phyloP scores from a whole-genome alignment of 1,140 invertebrate species.

The Gerris buenoi region DNA sequence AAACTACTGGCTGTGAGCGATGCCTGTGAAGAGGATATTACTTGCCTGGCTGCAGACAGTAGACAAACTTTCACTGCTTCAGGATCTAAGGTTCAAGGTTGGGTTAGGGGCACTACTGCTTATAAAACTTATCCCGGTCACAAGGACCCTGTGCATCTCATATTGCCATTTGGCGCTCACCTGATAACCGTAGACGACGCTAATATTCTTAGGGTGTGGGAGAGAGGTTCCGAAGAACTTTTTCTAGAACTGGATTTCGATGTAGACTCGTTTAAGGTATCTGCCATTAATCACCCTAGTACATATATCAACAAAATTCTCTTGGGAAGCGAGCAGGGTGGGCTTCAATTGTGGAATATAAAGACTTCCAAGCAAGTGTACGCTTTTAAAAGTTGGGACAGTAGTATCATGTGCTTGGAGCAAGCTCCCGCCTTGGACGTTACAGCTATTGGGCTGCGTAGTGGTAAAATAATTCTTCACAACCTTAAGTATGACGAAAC shows the following conservation, averaged over 20 bases:
- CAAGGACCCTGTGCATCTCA: slow-evolving; percentile 45
- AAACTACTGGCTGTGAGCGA: slow-evolving; percentile 67
- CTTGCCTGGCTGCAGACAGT: slow-evolving; percentile 59
- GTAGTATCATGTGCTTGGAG: slow-evolving; percentile 52
- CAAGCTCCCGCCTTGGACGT: slow-evolving; percentile 81
- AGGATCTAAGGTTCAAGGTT: slow-evolving; percentile 63
- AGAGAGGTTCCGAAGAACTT: slow-evolving; percentile 57
- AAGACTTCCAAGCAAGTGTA: slow-evolving; percentile 61
- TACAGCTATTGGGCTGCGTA: slow-evolving; percentile 65
- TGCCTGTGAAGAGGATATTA: slow-evolving; percentile 66
- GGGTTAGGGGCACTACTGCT: slow-evolving; percentile 72
- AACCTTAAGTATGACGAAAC: slow-evolving; percentile 78
- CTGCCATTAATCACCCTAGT: slow-evolving; percentile 66
- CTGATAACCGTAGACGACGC: slow-evolving; percentile 70
- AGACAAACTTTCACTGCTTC: slow-evolving; percentile 70
- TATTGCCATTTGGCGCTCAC: slow-evolving; percentile 77
- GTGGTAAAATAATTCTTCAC: slow-evolving; percentile 71
- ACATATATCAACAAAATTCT: slow-evolving; percentile 92
- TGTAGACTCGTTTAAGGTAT: slow-evolving; percentile 55
- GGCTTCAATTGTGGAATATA: slow-evolving; percentile 82
- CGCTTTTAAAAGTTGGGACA: slow-evolving; percentile 63
- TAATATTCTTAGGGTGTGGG: slow-evolving; percentile 68
- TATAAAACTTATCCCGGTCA: slow-evolving; percentile 71
- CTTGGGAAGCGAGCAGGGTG: slow-evolving; percentile 77
- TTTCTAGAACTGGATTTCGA: slow-evolving; percentile 55